Percentiles rank a stretch among this genome's conserved stretches.
phyloP scores from a whole-genome alignment of 1,140 invertebrate species.

The Aleiodes sp. region DNA sequence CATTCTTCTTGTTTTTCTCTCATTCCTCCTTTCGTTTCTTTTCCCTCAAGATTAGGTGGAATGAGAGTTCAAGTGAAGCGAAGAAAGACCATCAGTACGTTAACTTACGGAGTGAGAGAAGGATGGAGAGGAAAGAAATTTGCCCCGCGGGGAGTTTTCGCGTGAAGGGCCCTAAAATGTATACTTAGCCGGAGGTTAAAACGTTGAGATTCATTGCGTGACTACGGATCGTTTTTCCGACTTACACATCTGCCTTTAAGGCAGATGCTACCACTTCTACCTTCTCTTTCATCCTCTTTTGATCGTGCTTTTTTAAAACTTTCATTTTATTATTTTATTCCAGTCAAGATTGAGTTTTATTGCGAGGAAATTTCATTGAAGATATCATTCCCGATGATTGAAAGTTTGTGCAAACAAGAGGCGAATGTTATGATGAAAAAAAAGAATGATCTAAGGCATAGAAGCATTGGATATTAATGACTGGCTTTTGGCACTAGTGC shows the following conservation, averaged over 20 bases:
- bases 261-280: neutral
- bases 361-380: conserved; percentile 1
- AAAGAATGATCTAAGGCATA: neutral
- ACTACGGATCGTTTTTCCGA: conserved; percentile 12
- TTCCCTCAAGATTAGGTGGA: neutral
- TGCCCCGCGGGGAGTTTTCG: neutral
- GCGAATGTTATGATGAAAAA: no score
- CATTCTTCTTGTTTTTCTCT: neutral
- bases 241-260: conserved; percentile 3
- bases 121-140: neutral
- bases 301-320: neutral
- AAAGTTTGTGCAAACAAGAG: no score
- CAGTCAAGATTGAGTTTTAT: neutral
- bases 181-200: conserved; percentile 11
- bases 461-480: conserved; percentile 1
- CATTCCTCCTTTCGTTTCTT: neutral
- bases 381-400: neutral
- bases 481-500: neutral
- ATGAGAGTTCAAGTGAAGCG: neutral
- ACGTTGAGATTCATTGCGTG: conserved; percentile 20
- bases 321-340: neutral
- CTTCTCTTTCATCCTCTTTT: neutral
- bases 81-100: neutral
- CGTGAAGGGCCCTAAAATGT: conserved; percentile 21
- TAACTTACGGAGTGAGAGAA: neutral